phyloP scores from a whole-genome alignment of 2,113 vertebrate genomes.

The Hepsetus odoe region DNA sequence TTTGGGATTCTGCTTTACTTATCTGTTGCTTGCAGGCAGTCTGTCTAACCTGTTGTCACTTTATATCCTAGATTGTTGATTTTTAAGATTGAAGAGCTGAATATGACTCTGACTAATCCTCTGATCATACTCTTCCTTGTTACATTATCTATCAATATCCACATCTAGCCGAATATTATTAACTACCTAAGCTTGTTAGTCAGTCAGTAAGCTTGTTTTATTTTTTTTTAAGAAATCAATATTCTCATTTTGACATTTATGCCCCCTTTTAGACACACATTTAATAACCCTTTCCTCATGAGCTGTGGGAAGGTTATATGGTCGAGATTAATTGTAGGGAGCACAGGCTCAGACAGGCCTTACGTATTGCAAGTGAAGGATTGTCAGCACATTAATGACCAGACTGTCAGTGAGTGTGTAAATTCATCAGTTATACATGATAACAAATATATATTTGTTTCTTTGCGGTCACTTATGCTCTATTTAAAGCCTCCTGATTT shows the following conservation, averaged over 20 bases:
- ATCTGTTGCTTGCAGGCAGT: not conserved
- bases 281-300: conserved; percentile 64
- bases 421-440: conserved; percentile 68
- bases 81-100: not conserved
- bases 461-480: conserved; percentile 62
- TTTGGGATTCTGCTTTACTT: no score
- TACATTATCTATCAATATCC: not conserved
- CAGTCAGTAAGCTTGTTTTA: conserved; percentile 75
- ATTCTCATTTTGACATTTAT: conserved; percentile 68
- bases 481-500: conserved; percentile 46
- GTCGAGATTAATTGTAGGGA: conserved; percentile 71
- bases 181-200: conserved; percentile 65
- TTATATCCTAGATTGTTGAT: not conserved
- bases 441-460: conserved; percentile 72
- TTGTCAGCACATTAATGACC: conserved; percentile 73
- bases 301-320: conserved; percentile 61
- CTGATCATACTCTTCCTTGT: not conserved
- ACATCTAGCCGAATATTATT: conserved; percentile 54
- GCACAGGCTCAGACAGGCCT: conserved; percentile 61
- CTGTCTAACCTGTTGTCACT: not conserved
- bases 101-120: not conserved
- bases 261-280: conserved; percentile 66
- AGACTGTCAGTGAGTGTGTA: conserved; percentile 58
- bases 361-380: conserved; percentile 65
- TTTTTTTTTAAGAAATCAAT: conserved; percentile 57